Percentiles rank a stretch among this genome's conserved stretches.
Evolutionary conservation across 2,888 invertebrate species (phyloP).

Genomic region (Pterobdella sp.): DNA sequence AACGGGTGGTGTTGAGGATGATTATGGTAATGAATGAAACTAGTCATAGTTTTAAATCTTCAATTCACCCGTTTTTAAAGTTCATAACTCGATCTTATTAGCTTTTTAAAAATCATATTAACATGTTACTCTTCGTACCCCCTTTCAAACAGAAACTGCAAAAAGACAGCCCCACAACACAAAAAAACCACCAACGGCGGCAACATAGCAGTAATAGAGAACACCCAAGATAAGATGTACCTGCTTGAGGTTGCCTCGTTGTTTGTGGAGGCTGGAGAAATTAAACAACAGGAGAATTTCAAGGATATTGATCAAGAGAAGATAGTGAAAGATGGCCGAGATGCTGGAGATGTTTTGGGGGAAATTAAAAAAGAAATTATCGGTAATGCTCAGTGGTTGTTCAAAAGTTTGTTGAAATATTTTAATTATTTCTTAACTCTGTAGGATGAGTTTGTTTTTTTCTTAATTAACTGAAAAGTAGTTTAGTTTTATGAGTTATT

Average conservation of each 20-base stretch:
- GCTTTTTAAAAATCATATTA: no score
- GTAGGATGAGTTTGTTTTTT: no score
- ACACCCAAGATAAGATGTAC: slow-evolving; percentile 13
- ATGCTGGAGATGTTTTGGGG: no score
- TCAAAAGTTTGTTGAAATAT: no score
- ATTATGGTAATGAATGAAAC: background rate
- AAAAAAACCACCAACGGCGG: background rate
- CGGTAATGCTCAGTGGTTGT: no score
- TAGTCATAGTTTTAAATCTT: background rate
- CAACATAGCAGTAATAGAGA: background rate
- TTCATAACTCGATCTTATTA: no score
- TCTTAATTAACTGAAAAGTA: no score
- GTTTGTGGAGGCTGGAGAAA: slow-evolving; percentile 27
- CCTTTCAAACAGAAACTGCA: background rate
- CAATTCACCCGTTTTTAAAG: background rate
- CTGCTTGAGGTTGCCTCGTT: slow-evolving; percentile 24
- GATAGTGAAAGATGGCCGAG: no score
- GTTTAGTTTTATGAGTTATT: no score
- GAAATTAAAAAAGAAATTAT: no score
- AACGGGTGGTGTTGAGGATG: background rate
- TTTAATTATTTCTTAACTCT: no score
- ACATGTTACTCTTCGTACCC: background rate
- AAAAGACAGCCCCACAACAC: background rate
- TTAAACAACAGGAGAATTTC: slow-evolving; percentile 18
- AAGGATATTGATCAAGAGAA: no score